Evolutionary conservation across 2,113 vertebrate genomes (phyloP).

Genomic region (Corydoras sp.): DNA sequence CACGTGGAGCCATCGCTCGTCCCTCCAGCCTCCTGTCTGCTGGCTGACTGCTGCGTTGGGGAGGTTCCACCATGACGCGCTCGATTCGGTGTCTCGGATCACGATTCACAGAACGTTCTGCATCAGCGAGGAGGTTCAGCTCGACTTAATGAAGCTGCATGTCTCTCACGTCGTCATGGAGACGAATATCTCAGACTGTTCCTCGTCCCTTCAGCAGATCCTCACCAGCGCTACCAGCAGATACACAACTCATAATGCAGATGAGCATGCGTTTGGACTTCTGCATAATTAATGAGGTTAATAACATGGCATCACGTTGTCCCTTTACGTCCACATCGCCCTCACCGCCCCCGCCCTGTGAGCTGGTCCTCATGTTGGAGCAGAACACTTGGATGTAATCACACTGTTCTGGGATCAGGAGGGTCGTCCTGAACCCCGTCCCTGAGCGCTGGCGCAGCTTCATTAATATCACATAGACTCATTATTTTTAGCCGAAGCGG

Average conservation of each 20-base stretch:
- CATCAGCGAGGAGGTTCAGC: background rate
- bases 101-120: constrained; percentile 7
- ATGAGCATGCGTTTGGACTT: too few relatives aligned
- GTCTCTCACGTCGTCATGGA: too few relatives aligned
- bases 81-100: constrained; percentile 22
- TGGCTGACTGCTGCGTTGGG: too few relatives aligned
- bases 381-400: background rate
- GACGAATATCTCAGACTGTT: too few relatives aligned
- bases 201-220: too few relatives aligned
- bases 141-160: background rate
- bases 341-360: too few relatives aligned
- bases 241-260: too few relatives aligned
- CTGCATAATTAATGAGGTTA: too few relatives aligned
- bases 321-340: too few relatives aligned
- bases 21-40: background rate
- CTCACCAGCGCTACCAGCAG: too few relatives aligned
- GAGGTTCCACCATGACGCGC: constrained; percentile 17
- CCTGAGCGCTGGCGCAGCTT: background rate
- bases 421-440: background rate
- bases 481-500: background rate
- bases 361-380: background rate
- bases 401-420: background rate
- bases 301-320: too few relatives aligned
- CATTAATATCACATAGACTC: constrained; percentile 1
- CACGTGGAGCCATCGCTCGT: constrained; percentile 7